phyloP scores from a whole-genome alignment of 2,888 invertebrate genomes.

The Scelioninae gen. 2 region DNA sequence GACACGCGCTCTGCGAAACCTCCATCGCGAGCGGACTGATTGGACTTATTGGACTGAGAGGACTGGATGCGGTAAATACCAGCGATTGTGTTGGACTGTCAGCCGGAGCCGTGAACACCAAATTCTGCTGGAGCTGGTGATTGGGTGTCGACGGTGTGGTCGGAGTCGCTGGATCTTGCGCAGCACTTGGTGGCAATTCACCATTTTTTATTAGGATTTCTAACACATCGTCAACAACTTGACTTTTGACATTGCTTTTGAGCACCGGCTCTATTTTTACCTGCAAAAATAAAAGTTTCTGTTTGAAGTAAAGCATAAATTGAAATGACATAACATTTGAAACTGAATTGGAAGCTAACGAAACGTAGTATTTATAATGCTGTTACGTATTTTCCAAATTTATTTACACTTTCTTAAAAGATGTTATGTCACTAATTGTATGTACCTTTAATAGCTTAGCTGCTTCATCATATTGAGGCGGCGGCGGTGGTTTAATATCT shows the following conservation, averaged over 20 bases:
- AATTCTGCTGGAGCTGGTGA: constrained; percentile 72
- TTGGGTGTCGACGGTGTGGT: constrained; percentile 78
- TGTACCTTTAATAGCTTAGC: constrained; percentile 78
- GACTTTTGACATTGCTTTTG: constrained; percentile 79
- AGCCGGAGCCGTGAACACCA: constrained; percentile 72
- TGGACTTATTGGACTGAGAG: constrained; percentile 58
- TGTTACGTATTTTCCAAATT: too few relatives aligned
- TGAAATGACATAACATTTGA: too few relatives aligned
- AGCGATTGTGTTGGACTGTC: constrained; percentile 71
- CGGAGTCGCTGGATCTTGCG: constrained; percentile 82
- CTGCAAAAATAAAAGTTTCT: constrained; percentile 57
- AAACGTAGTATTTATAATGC: too few relatives aligned
- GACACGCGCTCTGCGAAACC: constrained; percentile 69
- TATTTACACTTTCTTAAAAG: too few relatives aligned
- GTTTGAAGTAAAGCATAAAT: too few relatives aligned
- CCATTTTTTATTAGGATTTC: constrained; percentile 96
- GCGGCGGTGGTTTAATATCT: constrained; percentile 77
- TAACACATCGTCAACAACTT: constrained; percentile 92
- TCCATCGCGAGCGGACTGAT: constrained; percentile 69
- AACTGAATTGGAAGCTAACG: too few relatives aligned
- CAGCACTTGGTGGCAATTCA: constrained; percentile 92
- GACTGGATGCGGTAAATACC: constrained; percentile 70
- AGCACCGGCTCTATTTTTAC: constrained; percentile 74
- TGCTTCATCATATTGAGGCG: constrained; percentile 84
- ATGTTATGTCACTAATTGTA: too few relatives aligned